phyloP scores from a whole-genome alignment of 2,888 invertebrate species.

The Drosophila pseudotalamancana region DNA sequence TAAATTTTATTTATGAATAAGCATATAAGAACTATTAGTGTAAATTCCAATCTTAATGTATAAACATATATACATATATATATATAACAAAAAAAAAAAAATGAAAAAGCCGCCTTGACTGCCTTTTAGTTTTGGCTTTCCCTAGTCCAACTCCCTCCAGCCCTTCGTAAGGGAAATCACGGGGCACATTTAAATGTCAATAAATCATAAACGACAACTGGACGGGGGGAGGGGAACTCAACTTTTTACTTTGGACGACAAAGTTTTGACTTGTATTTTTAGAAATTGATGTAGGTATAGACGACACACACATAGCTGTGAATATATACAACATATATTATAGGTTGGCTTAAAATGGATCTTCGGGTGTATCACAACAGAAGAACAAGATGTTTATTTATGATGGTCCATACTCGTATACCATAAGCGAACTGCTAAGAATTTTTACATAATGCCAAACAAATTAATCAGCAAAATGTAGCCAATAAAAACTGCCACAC shows the following conservation, averaged over 20 bases:
- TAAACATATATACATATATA: neutral
- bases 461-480: slow-evolving; percentile 46
- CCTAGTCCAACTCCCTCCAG: neutral
- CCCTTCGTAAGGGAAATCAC: slow-evolving; percentile 1
- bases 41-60: neutral
- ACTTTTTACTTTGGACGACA: slow-evolving; percentile 41
- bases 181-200: slow-evolving; percentile 66
- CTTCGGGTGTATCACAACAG: slow-evolving; percentile 63
- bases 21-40: neutral
- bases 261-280: slow-evolving; percentile 43
- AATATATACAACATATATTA: neutral
- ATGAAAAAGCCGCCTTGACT: neutral
- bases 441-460: slow-evolving; percentile 24
- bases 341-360: slow-evolving; percentile 50
- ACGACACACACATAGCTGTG: too few relatives aligned
- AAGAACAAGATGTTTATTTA: slow-evolving; percentile 51
- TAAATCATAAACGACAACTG: slow-evolving; percentile 63
- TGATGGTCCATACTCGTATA: neutral
- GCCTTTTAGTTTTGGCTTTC: neutral
- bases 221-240: neutral
- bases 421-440: neutral
- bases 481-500: slow-evolving; percentile 56
- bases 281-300: slow-evolving; percentile 36
- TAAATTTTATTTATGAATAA: slow-evolving; percentile 51
- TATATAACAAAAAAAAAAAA: neutral